Base-by-base conservation (phyloP, 2,113 vertebrate genomes). In the Salminus brasiliensis region DNA sequence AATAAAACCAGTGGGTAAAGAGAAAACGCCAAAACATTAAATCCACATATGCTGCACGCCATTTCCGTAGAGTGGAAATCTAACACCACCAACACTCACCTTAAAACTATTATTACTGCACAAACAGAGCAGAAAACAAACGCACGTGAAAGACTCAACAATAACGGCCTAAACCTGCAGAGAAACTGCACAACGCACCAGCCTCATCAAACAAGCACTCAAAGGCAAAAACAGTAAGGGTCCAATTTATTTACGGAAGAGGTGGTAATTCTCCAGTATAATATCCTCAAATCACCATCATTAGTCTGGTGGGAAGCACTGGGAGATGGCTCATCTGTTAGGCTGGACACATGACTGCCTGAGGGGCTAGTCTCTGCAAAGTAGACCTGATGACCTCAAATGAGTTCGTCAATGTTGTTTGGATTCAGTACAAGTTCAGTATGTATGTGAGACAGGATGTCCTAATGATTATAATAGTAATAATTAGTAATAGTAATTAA, bases 1-100 rank as follows among this genome's bases (percentile, higher is more conserved):
- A 81, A 63, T 60, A 43, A 59, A 30, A 65, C 47, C 41, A 70
- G 41, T 63, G 57, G 55, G 53, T 21, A 36, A 8, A 36, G 30
- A 1, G 4, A 27, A 47, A 27, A 59, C 7, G 55, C 53, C 72
- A 59, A 41, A 41, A 59, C 32, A 43, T 27, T 52, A 25, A 43
- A 71, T 43, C 27, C 53, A 39, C 36, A 59, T 29, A 59, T 29
- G 27, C 72, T 13, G 1, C 15, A 59, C 4, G 36, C 18, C 34
- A 18, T 30, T 18, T 32, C 16, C 11, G 25, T 9, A 9, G 57
- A 5, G 25, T 7, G 59, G 29, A 21, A 21, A 21, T 5, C 16
- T n/a, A 21, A 55, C 53, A 53, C 18, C 11, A 53, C 52, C 12
- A 30, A 30, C 59, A 30, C 59, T 6, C 30, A 62, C n/a, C n/a